Evolutionary conservation across 2,113 vertebrate species (phyloP), one percentile per base, ranked within the genome.

Genomic region (Turdus rufiventris): DNA sequence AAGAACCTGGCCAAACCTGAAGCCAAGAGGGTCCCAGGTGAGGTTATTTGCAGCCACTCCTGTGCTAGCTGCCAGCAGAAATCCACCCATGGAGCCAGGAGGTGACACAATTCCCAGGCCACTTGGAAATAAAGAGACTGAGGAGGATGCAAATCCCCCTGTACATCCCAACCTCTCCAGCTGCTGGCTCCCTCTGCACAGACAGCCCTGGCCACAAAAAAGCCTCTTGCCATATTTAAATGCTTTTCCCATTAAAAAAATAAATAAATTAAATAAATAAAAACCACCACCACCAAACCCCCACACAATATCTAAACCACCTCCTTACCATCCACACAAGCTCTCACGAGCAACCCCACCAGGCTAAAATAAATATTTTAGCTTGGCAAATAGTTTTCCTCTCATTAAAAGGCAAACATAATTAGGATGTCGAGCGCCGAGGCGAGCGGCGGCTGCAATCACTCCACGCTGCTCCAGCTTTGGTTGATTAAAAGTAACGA

Each of bases 321-420:
- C 84, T 85, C 77, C 87, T 81, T 18, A 62, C 16, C 86, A 89
- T 38, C 58, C 72, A 47, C 53, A 70, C 60, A 6, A 83, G 60
- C 82, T 80, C 94, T 88, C 26, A 56, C 5, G 29, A 94, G 60
- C 92, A 91, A 53, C 57, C 83, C 40, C 76, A 88, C 51, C 73
- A 50, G 83, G 95, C 70, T 80, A 43, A 86, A 90, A 94, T 81
- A 91, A 94, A 91, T 92, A 93, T 96, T 96, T 89, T 71, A 86
- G 88, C 80, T 94, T 67, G 0, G 0, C 76, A 88, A 90, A 94
- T 29, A 74, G 76, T 45, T 84, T 66, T 87, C 40, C 58, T 36
- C 91, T 91, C 89, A 75, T 88, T 92, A 84, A 93, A 71, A 81
- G 7, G 76, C 56, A 89, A 93, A 77, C 65, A 43, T 60, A 91